These are phyloP conservation scores for Conus ventricosus DNA, from an alignment of 1,140 invertebrate species.

Conservation along the genomic window DNA sequence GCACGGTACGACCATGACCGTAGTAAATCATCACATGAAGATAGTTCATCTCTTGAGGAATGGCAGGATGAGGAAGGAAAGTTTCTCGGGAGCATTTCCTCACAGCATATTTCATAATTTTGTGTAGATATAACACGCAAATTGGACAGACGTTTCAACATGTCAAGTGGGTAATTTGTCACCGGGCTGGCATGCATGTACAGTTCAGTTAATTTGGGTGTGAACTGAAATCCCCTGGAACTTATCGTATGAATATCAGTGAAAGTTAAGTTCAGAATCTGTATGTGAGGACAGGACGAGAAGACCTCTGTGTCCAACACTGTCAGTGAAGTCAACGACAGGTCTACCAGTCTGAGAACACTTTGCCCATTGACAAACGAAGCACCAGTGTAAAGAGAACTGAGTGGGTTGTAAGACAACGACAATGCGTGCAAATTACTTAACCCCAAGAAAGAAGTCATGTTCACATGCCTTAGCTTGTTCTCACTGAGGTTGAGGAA, in stretches of 20 bases:
- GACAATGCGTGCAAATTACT: slow-evolving; percentile 12
- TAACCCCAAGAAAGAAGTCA: not conserved
- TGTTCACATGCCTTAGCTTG: not conserved
- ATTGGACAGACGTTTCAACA: slow-evolving; percentile 26
- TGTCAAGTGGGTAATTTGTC: slow-evolving; percentile 22
- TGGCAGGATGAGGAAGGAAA: not conserved
- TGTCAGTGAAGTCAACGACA: slow-evolving; percentile 8
- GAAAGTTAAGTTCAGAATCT: not conserved
- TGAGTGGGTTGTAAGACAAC: slow-evolving; percentile 1
- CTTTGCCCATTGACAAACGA: not conserved
- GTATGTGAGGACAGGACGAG: slow-evolving; percentile 7
- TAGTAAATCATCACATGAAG: slow-evolving; percentile 54
- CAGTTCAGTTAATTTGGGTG: slow-evolving; percentile 1
- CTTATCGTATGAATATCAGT: not conserved
- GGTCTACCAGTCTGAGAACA: not conserved
- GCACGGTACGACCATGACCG: slow-evolving; percentile 36
- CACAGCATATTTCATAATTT: slow-evolving; percentile 47
- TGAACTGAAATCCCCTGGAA: slow-evolving; percentile 19
- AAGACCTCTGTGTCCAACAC: slow-evolving; percentile 22
- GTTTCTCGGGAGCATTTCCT: slow-evolving; percentile 36
- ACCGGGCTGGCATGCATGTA: slow-evolving; percentile 32
- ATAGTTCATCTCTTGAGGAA: slow-evolving; percentile 43
- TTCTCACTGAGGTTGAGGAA: slow-evolving; percentile 34
- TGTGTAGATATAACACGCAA: slow-evolving; percentile 39
- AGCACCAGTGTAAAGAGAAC: slow-evolving; percentile 12